phyloP scores from a whole-genome alignment of 2,797 vertebrate genomes.

The Acomys russatus region DNA sequence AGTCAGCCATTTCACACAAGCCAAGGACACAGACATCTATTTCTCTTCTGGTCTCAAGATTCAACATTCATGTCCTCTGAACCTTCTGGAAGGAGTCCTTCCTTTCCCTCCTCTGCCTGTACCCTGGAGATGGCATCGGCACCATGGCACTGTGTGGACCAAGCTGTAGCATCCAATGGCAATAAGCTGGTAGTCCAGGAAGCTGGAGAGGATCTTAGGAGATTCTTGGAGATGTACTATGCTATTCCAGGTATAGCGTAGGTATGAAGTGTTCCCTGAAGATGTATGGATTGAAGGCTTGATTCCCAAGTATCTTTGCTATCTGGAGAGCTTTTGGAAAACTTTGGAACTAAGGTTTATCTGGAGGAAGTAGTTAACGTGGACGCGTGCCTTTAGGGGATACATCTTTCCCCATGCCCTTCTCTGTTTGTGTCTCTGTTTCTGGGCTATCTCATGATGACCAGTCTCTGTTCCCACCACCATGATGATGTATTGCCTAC shows the following conservation, averaged over 20 bases:
- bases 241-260: not conserved
- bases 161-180: not conserved
- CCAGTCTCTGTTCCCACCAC: not conserved
- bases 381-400: not conserved
- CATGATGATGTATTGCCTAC: not conserved
- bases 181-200: not conserved
- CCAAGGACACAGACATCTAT: conserved; percentile 38
- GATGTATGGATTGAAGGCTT: not conserved
- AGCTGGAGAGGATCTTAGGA: not conserved
- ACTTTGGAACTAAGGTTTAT: not conserved
- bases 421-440: not conserved
- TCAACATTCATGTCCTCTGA: not conserved
- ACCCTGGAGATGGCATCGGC: not conserved
- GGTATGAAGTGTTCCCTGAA: not conserved
- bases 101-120: not conserved
- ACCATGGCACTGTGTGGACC: not conserved
- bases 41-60: conserved; percentile 9
- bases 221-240: not conserved
- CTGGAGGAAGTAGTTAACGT: not conserved
- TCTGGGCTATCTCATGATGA: not conserved
- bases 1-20: conserved; percentile 13
- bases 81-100: not conserved
- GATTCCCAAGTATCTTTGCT: not conserved
- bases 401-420: not conserved
- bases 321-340: not conserved